Evolutionary conservation across 2,888 invertebrate genomes (phyloP), one percentile per base, ranked within the genome.

Genomic region (Acrobasis consociella): DNA sequence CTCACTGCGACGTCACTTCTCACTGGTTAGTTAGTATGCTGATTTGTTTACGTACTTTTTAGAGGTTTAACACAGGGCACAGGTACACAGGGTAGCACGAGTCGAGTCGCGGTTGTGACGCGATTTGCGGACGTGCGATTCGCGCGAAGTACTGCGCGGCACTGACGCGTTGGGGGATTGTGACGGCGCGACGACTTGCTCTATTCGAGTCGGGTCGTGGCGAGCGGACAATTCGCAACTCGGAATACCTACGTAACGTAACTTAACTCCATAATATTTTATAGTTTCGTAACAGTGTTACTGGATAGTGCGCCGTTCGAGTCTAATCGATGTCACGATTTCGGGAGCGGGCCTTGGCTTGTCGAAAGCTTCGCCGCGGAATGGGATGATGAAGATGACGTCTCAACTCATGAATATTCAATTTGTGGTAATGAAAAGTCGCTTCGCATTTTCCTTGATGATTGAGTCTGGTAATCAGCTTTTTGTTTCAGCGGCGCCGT

Each of bases 261-360:
- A 91, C 89, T 88, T 87, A 89, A 89, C 85, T 86, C 87, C 84
- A 86, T 86, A 87, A 88, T 88, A 88, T 87, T 87, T 88, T 88
- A 88, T 88, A 89, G 85, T 91, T 91, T 90, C 89, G 91, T 89
- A 90, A 91, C 82, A 82, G 82, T 83, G 81, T 86, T 83, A 86
- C 84, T 87, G 81, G 86, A 89, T 89, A 76, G 84, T 78, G 82
- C 82, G 81, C 82, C 82, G 80, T 74, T 86, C 78, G 78, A 80
- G 77, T 86, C 83, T 85, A 87, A 86, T 86, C 84, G 85, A 83
- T 86, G 86, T 88, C 89, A 88, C 87, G 88, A 89, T 85, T 88
- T 82, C 86, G 85, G 88, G 88, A 86, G 84, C 82, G 84, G 77
- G 79, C 76, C 77, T 77, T 73, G 76, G 68, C 67, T 65, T 64